Evolutionary conservation across 2,888 invertebrate genomes (phyloP).

Genomic region (Eudemis profundana): DNA sequence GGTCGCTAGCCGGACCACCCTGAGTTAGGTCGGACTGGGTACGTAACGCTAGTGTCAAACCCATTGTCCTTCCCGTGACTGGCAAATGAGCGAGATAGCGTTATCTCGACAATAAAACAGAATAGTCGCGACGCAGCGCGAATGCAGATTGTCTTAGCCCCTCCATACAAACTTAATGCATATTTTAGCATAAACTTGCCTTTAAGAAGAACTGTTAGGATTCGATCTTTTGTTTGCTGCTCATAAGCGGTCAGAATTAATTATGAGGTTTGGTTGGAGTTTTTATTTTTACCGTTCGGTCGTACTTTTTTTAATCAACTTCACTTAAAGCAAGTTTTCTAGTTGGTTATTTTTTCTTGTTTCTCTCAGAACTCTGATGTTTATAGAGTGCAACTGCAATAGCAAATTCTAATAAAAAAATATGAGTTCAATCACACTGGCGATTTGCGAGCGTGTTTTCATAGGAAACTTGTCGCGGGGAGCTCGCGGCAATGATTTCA

Average conservation of each 20-base stretch:
- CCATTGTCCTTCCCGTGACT: slow-evolving; percentile 25
- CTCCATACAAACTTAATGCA: slow-evolving; percentile 40
- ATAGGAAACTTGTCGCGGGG: no score
- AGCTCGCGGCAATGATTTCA: no score
- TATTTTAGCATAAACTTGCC: slow-evolving; percentile 38
- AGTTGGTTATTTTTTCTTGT: no score
- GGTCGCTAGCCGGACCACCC: no score
- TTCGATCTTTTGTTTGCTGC: slow-evolving; percentile 21
- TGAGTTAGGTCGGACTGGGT: no score
- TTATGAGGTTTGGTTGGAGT: slow-evolving; percentile 9
- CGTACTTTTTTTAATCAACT: no score
- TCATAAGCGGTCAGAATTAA: slow-evolving; percentile 11
- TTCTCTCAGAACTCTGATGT: no score
- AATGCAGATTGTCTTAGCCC: slow-evolving; percentile 56
- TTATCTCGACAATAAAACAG: slow-evolving; percentile 62
- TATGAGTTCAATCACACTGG: no score
- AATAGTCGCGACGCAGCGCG: slow-evolving; percentile 53
- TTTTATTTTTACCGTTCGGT: not conserved
- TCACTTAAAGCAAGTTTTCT: no score
- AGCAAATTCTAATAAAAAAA: no score
- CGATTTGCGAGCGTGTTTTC: no score
- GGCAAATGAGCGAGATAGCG: slow-evolving; percentile 51
- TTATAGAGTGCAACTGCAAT: no score
- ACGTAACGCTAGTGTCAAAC: slow-evolving; percentile 1
- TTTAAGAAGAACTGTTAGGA: slow-evolving; percentile 2